Conservation (phyloP, 1,140 invertebrate genomes). For the Temnothorax nylanderi region DNA sequence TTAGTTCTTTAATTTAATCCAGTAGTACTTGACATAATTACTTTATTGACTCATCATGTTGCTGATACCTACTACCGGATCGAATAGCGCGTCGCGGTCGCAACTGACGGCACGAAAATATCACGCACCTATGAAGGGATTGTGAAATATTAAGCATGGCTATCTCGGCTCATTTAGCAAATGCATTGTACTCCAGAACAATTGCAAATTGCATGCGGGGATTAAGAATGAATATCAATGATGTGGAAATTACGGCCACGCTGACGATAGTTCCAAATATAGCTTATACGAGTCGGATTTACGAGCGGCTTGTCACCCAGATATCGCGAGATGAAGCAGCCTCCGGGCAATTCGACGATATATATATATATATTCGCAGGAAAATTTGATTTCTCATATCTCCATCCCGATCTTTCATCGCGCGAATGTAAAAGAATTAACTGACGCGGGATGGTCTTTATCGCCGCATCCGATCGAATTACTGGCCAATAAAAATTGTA, state of each 20-base stretch:
- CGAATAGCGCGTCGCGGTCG: not conserved
- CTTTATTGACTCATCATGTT: not conserved
- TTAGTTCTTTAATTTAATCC: not conserved
- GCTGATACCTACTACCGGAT: not conserved
- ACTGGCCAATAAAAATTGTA: conserved; percentile 41
- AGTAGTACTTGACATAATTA: not conserved
- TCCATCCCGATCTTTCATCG: not conserved
- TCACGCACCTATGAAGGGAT: not conserved
- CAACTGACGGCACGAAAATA: not conserved
- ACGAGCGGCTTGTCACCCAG: not conserved
- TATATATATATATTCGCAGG: no score
- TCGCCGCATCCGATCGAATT: conserved; percentile 35
- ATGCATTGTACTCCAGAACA: conserved; percentile 8
- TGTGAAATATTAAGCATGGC: conserved; percentile 26
- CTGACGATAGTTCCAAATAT: conserved; percentile 3
- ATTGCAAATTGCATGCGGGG: conserved; percentile 29
- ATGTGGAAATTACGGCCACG: conserved; percentile 31
- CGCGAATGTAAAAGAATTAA: conserved; percentile 15
- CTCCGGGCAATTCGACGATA: not conserved
- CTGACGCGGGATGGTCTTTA: not conserved
- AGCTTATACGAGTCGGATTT: not conserved
- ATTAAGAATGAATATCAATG: conserved; percentile 44
- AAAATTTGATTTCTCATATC: not conserved
- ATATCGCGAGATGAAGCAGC: conserved; percentile 13
- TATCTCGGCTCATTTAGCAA: conserved; percentile 23